phyloP scores from a whole-genome alignment of 1,140 invertebrate genomes.

The Macrocentrus cingulum region DNA sequence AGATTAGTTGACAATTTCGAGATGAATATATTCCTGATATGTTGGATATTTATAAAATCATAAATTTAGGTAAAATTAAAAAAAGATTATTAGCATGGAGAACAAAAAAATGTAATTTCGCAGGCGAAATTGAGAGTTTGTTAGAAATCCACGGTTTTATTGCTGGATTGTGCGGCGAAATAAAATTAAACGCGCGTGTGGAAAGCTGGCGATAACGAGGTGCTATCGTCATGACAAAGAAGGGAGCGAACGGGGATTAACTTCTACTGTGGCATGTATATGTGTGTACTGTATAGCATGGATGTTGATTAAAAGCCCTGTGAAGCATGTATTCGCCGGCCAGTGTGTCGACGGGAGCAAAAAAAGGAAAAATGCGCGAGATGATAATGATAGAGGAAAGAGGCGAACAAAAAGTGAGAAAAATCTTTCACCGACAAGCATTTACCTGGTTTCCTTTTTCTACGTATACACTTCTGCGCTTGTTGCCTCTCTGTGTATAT shows the following conservation, averaged over 20 bases:
- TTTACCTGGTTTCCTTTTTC: slow-evolving; percentile 32
- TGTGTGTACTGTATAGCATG: not conserved
- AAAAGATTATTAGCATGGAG: too few species aligned
- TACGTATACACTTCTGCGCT: not conserved
- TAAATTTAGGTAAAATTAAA: too few species aligned
- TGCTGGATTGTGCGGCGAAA: not conserved
- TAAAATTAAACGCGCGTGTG: not conserved
- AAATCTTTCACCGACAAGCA: slow-evolving; percentile 16
- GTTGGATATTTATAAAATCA: too few species aligned
- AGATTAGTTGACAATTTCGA: too few species aligned
- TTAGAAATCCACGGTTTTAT: not conserved
- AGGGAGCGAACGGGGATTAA: slow-evolving; percentile 27
- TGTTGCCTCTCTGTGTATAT: too few species aligned
- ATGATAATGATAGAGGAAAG: not conserved
- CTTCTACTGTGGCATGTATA: not conserved
- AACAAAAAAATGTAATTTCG: too few species aligned
- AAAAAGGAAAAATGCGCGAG: not conserved
- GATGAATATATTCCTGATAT: too few species aligned
- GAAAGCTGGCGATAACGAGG: not conserved
- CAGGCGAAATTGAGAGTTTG: too few species aligned
- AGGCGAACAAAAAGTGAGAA: not conserved
- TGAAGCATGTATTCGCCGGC: slow-evolving; percentile 26
- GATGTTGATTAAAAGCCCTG: slow-evolving; percentile 38
- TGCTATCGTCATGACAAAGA: not conserved
- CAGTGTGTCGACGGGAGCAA: slow-evolving; percentile 16